Conservation (phyloP, 2,888 invertebrate species). For the Eugnorisma glareosa region DNA sequence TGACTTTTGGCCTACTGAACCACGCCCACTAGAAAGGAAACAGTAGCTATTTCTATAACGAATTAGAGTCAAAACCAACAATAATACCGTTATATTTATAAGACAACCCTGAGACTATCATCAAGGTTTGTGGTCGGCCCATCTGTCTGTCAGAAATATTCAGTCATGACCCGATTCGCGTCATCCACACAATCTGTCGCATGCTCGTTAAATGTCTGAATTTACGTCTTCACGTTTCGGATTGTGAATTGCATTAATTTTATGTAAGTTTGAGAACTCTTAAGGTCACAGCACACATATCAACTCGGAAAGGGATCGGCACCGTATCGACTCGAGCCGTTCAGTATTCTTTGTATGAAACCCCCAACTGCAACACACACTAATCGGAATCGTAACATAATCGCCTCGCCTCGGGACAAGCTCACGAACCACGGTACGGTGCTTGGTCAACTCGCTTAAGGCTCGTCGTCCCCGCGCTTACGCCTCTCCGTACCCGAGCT, state of each 20-base stretch:
- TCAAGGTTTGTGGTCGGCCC: conserved; percentile 45
- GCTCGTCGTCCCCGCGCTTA: too few species aligned
- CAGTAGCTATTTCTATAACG: conserved; percentile 4
- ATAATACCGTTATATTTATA: conserved; percentile 39
- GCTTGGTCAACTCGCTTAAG: too few species aligned
- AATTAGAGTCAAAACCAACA: conserved; percentile 11
- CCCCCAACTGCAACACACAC: too few species aligned
- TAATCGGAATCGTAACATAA: too few species aligned
- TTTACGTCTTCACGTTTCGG: conserved; percentile 6
- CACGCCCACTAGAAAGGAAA: conserved; percentile 9
- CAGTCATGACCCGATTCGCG: conserved; percentile 46
- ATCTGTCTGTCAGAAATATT: conserved; percentile 55
- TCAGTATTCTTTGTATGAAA: too few species aligned
- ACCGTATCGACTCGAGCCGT: too few species aligned
- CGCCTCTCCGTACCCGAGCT: too few species aligned
- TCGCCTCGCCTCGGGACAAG: too few species aligned
- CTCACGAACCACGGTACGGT: too few species aligned
- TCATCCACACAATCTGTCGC: conserved; percentile 29
- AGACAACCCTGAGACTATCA: conserved; percentile 38
- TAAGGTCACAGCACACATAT: too few species aligned
- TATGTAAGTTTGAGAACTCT: neutral
- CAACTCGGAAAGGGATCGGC: too few species aligned
- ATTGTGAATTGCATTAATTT: conserved; percentile 27
- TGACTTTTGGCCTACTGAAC: neutral
- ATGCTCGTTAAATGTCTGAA: conserved; percentile 33